Evolutionary conservation across 1,140 invertebrate species (phyloP).

Genomic region (Drosophila navojoa): DNA sequence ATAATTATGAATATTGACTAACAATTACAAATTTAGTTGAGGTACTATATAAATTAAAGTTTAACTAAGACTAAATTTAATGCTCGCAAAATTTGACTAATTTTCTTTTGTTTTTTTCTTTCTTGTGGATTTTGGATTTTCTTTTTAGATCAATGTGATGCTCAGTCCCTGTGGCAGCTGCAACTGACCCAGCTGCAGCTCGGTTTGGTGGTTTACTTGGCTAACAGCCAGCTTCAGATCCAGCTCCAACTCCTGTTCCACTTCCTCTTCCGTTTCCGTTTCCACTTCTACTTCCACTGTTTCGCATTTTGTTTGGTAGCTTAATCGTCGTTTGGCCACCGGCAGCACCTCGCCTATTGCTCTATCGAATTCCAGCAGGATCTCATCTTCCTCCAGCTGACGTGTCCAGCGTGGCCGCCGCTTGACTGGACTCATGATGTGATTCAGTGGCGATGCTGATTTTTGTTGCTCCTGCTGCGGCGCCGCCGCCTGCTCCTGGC

Average conservation of each 20-base stretch:
- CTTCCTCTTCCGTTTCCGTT: conserved; percentile 35
- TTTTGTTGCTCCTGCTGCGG: conserved; percentile 6
- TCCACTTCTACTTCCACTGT: conserved; percentile 25
- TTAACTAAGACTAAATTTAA: conserved; percentile 51
- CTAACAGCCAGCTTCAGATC: conserved; percentile 4
- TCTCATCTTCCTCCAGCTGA: conserved; percentile 72
- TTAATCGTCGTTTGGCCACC: conserved; percentile 1
- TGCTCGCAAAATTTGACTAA: conserved; percentile 72
- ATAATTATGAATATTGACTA: conserved; percentile 57
- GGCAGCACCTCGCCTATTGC: conserved; percentile 78
- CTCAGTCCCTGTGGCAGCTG: conserved; percentile 62
- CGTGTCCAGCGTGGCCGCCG: conserved; percentile 68
- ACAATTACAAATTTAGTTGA: conserved; percentile 69
- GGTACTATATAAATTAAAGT: conserved; percentile 72
- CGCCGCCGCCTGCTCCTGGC: conserved; percentile 6
- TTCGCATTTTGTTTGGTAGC: conserved; percentile 5
- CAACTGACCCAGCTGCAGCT: conserved; percentile 38
- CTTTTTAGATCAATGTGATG: conserved; percentile 61
- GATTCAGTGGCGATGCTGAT: conserved; percentile 26
- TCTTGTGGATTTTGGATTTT: neutral
- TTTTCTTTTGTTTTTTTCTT: conserved; percentile 30
- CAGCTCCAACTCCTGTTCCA: conserved; percentile 5
- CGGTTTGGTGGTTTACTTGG: conserved; percentile 54
- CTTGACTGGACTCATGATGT: conserved; percentile 75
- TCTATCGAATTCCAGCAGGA: conserved; percentile 77